Conservation (phyloP, 2,797 vertebrate genomes). For the Chiloscyllium punctatum region DNA sequence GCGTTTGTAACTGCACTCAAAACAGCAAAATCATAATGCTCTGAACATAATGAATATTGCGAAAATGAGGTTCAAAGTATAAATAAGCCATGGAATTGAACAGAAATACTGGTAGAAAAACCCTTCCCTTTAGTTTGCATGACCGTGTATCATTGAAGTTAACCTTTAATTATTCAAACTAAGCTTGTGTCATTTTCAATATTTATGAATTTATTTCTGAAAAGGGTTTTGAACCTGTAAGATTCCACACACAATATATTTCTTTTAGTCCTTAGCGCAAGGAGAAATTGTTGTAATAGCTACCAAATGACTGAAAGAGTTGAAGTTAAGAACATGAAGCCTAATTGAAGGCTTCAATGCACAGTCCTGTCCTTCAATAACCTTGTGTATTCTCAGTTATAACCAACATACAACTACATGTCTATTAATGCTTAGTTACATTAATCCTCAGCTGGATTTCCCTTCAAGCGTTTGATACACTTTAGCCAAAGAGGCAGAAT, state of each 20-base stretch:
- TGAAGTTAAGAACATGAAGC: background rate
- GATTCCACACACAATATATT: background rate
- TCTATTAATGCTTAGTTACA: constrained; percentile 17
- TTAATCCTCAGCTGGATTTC: background rate
- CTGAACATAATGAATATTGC: background rate
- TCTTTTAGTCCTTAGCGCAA: background rate
- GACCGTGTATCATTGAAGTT: background rate
- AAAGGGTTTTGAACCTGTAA: background rate
- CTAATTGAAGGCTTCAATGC: background rate
- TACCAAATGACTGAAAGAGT: background rate
- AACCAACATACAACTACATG: background rate
- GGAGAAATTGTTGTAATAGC: background rate
- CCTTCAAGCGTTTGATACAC: background rate
- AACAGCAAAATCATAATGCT: background rate
- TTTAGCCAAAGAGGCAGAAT: background rate
- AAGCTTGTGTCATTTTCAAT: background rate
- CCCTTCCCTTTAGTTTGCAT: background rate
- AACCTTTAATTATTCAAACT: background rate
- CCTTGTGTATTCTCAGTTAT: background rate
- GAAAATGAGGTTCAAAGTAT: background rate
- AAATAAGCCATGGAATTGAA: background rate
- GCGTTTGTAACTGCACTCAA: background rate
- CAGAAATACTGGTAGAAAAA: background rate
- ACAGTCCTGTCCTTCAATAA: background rate
- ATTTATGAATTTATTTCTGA: background rate